phyloP scores from a whole-genome alignment of 1,140 invertebrate genomes.

The Drosophila lowei region DNA sequence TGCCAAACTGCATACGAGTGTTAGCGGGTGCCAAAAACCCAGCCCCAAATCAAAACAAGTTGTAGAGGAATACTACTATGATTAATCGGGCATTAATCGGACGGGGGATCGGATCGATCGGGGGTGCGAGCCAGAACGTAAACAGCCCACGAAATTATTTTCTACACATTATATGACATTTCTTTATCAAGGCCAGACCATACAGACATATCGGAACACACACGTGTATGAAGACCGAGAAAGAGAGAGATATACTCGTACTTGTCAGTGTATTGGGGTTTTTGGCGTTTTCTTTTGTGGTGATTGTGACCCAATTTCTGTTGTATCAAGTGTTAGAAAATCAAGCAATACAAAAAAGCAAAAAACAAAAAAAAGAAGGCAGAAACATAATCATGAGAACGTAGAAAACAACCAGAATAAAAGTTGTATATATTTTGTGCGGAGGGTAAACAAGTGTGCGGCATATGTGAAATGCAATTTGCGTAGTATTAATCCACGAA shows the following conservation, averaged over 20 bases:
- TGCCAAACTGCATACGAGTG: slow-evolving; percentile 44
- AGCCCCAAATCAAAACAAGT: slow-evolving; percentile 57
- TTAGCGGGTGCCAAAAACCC: slow-evolving; percentile 1
- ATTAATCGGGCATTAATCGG: neutral
- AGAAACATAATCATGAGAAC: slow-evolving; percentile 15
- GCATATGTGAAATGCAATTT: slow-evolving; percentile 44
- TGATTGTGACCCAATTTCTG: slow-evolving; percentile 73
- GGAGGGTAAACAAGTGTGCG: slow-evolving; percentile 32
- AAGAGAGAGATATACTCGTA: slow-evolving; percentile 1
- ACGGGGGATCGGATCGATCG: no score
- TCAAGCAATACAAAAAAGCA: slow-evolving; percentile 18
- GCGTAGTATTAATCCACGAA: slow-evolving; percentile 42
- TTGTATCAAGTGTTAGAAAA: slow-evolving; percentile 72
- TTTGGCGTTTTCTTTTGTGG: slow-evolving; percentile 44
- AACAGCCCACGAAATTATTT: slow-evolving; percentile 43
- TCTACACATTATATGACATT: slow-evolving; percentile 33
- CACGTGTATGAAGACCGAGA: slow-evolving; percentile 13
- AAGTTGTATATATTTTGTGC: slow-evolving; percentile 9
- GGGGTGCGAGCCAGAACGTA: slow-evolving; percentile 45
- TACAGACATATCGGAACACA: slow-evolving; percentile 19
- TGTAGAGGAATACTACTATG: slow-evolving; percentile 13
- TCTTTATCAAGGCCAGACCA: slow-evolving; percentile 55
- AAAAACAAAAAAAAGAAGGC: slow-evolving; percentile 10
- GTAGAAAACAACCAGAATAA: slow-evolving; percentile 12
- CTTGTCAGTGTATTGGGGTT: slow-evolving; percentile 9